Conservation (phyloP, 2,797 vertebrate species). For the Amazonetta brasiliensis region DNA sequence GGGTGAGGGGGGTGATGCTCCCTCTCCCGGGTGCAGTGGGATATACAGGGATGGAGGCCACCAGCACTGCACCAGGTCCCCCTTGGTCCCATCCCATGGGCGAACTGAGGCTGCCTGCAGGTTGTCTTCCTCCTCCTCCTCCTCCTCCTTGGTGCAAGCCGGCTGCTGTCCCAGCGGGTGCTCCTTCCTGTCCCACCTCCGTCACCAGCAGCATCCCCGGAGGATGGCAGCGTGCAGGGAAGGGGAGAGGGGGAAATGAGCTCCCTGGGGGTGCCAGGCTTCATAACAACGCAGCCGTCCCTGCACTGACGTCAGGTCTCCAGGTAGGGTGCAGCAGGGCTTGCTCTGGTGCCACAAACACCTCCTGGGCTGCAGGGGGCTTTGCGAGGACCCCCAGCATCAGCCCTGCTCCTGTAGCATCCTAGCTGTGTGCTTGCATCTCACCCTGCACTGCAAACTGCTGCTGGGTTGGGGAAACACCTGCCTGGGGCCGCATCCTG, state of each 20-base stretch:
- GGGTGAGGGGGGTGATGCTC: neutral
- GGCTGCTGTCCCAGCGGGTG: neutral
- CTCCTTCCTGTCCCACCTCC: constrained; percentile 61
- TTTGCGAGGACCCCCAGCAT: neutral
- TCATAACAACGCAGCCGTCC: neutral
- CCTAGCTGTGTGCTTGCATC: neutral
- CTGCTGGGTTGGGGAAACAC: neutral
- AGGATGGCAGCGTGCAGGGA: neutral
- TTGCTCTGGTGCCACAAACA: neutral
- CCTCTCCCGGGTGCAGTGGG: neutral
- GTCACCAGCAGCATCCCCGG: constrained; percentile 56
- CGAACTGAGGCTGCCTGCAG: neutral
- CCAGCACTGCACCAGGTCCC: neutral
- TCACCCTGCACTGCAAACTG: neutral
- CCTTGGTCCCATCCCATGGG: neutral
- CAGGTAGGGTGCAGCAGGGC: neutral
- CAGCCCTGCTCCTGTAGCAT: neutral
- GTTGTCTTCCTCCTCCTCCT: neutral
- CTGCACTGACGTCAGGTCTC: neutral
- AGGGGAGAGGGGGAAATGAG: neutral
- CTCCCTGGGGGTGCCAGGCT: neutral
- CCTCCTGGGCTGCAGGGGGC: neutral
- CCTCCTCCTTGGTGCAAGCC: neutral
- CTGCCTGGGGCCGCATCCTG: neutral
- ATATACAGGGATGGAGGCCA: accelerated